Base-by-base conservation (phyloP, 2,113 vertebrate genomes). In the Romanogobio albipinnatus region DNA sequence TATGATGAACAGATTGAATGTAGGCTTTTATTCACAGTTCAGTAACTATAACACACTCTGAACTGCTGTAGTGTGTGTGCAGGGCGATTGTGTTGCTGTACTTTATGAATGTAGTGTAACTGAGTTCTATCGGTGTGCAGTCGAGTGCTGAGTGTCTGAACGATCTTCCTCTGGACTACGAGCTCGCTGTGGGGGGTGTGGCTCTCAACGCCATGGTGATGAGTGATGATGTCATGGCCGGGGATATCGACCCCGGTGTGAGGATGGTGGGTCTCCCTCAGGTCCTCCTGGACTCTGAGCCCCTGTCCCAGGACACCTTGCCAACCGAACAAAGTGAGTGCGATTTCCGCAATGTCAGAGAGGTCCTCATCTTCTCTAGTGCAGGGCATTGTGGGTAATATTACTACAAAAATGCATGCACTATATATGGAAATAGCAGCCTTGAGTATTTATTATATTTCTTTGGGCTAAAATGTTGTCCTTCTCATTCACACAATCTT, bases 131-230 rank as follows among this genome's bases (percentile, higher is more conserved):
- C 58, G 10, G 4, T 68, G n/a, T 2, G 9, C 89, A 99, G 98
- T 95, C 98, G 84, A 97, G 96, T 5, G 94, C 96, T 1, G 98
- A 98, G 89, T 99, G 97, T 89, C 93, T 94, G 83, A 96, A 98
- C 0, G 97, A 99, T 39, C 90, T 96, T 68, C 96, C 96, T 79
- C 94, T 96, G 0, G 98, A 99, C 90, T 95, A 96, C 1, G 97
- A 98, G 89, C 94, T 92, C 1, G 96, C 97, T 8, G 92, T 96
- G 78, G 97, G 96, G 74, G 96, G 96, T 2, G 94, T 94, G 0
- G 94, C 96, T 0, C 96, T 95, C 88, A 97, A 97, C 91, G 94
- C 95, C 90, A 96, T 98, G 93, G 98, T 97, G 0, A 97, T 96
- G 2, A 96, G 96, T 3, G 98, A 97, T 0, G 97, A 99, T 62